These are phyloP conservation scores for Microtus oregoni DNA, from an alignment of 2,113 vertebrate species.

Conservation along the genomic window DNA sequence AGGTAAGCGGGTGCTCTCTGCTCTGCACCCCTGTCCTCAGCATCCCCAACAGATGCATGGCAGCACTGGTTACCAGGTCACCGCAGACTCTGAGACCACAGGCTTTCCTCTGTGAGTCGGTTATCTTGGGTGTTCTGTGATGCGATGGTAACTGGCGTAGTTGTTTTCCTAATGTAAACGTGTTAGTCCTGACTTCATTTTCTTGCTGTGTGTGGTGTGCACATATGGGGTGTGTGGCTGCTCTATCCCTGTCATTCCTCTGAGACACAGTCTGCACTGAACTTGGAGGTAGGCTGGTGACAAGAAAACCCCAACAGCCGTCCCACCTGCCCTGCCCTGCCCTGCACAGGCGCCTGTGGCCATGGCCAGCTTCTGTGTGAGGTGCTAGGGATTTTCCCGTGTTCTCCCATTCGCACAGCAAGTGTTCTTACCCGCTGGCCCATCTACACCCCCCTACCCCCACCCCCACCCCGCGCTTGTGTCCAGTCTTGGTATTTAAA, in stretches of 20 bases:
- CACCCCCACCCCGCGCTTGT: accelerated
- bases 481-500: not conserved
- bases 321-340: not conserved
- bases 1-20: not conserved
- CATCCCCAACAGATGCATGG: not conserved
- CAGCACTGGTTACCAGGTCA: not conserved
- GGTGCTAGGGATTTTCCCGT: not conserved
- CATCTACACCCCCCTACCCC: no score
- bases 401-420: not conserved
- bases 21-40: not conserved
- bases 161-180: not conserved
- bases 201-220: not conserved
- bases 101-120: not conserved
- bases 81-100: not conserved
- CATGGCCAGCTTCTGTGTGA: not conserved
- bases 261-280: not conserved
- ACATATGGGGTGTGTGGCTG: not conserved
- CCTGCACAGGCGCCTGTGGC: not conserved
- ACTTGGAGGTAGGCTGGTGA: not conserved
- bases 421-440: not conserved
- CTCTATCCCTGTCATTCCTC: not conserved
- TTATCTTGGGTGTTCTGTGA: not conserved
- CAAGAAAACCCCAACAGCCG: not conserved
- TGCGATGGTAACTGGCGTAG: not conserved
- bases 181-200: not conserved